Base-by-base conservation (phyloP, 2,113 vertebrate species). In the Lethenteron camtschaticum region DNA sequence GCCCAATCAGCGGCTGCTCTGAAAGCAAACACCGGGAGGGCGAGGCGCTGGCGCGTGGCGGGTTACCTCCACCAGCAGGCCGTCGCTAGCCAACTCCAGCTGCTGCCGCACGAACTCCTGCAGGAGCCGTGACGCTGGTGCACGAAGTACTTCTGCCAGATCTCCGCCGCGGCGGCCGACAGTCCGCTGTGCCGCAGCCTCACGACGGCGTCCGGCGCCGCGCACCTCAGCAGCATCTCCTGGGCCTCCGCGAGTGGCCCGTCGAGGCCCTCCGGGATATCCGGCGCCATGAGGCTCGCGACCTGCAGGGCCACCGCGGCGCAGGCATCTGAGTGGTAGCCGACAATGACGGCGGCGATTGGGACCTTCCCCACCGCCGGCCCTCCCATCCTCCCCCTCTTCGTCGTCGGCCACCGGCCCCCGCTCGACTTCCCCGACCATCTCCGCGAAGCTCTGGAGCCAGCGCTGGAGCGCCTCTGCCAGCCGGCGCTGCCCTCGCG, bases 131-230 rank as follows among this genome's bases (percentile, higher is more conserved):
- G 88, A 2, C 76, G 86, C 75, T 88, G 92, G n/a, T 71, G 68
- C 72, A 78, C 75, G 76, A 87, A 87, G 78, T 94, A 96, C 0
- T 12, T 70, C 0, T 81, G 73, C 70, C 89, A 77, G 1, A 18
- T 18, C 16, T 74, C 72, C 0, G 77, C 84, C 5, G 74, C 71
- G 10, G 80, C 81, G 4, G 57, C 24, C 2, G 80, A 75, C 60
- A 79, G 79, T 0, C 14, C 3, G 0, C 83, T 81, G 59, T 71
- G 56, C 13, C 82, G 76, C 69, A 85, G 77, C 2, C 92, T 84
- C 14, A 97, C 80, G 18, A 96, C 78, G 0, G 91, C 82, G 56
- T 97, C 92, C 0, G 91, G 90, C 6, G 91, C 88, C 14, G 87
- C 88, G 55, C 90, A 95, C 70, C 79, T 83, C 68, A 96, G 79